Percentiles rank a stretch among this genome's conserved stretches.
Conservation (phyloP, 2,888 invertebrate genomes). For the Melangyna quadrimaculata region DNA sequence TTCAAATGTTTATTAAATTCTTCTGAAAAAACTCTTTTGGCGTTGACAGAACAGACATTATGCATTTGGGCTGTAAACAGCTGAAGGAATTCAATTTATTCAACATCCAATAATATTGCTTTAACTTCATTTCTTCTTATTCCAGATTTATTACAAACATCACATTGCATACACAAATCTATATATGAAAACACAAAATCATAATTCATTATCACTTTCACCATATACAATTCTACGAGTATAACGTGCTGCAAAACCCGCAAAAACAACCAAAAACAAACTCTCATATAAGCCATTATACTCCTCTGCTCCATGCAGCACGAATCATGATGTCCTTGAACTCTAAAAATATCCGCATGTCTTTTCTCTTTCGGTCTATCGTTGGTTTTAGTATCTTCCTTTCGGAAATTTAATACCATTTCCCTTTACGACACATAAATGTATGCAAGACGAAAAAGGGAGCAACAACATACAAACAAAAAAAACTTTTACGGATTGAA, state of each 20-base stretch:
- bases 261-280: slow-evolving; percentile 23
- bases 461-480: neutral
- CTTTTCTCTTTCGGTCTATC: neutral
- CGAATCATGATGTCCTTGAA: slow-evolving; percentile 64
- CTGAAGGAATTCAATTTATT: no score
- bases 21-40: no score
- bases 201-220: slow-evolving; percentile 7
- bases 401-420: slow-evolving; percentile 61
- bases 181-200: neutral
- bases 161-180: neutral
- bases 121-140: no score
- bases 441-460: slow-evolving; percentile 3
- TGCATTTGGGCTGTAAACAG: no score
- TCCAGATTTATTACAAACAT: neutral
- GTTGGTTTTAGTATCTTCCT: slow-evolving; percentile 9
- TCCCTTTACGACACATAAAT: neutral
- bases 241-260: neutral
- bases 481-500: slow-evolving; percentile 54
- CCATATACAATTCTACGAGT: neutral
- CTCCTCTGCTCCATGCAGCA: no score
- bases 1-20: no score
- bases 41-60: no score
- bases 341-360: slow-evolving; percentile 48
- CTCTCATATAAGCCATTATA: slow-evolving; percentile 41
- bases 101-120: no score